Base-by-base conservation (phyloP, 2,888 invertebrate genomes). In the Lasiommata megera region DNA sequence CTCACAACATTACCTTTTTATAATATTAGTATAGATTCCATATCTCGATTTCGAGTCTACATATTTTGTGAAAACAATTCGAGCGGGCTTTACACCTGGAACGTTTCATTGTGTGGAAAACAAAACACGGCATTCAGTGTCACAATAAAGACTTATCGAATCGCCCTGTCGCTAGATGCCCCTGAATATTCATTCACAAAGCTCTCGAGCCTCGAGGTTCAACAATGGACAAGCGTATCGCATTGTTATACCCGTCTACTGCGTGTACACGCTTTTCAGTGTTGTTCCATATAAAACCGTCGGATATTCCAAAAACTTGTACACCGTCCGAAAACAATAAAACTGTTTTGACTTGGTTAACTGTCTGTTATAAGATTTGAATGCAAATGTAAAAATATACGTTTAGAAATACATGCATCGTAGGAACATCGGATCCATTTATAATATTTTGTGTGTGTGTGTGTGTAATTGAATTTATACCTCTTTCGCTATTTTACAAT, bases 211-310 rank as follows among this genome's bases (percentile, higher is more conserved):
- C 18, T 37, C 31, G 17, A 47, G 62, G 46, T 52, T 56, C 43
- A 56, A 62, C 59, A 62, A 54, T 56, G 56, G 59, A 56, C 62
- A 56, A 56, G 56, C 56, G 53, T 37, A 56, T 14, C 34, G 50
- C 56, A 54, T 62, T 62, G 60, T 57, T 51, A 50, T 47, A 40
- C 31, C 31, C 57, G 56, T 56, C 54, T 51, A 54, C 41, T 31
- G 47, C 50, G 52, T 54, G 54, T 47, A 54, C 56, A 41, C 28
- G 54, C 54, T 61, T 58, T 57, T 54, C 43, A 54, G 9, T 58
- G 48, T 41, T 28, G 9, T 6, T 43, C 48, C 47, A 11, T 48
- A 46, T 28, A 54, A 44, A 43, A 16, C 57, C 23, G 31, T 53
- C 31, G 9, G 47, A 47, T 46, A 53, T 58, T 46, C 53, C 34